Evolutionary conservation across 2,888 invertebrate species (phyloP), one percentile per base, ranked within the genome.

Genomic region (Rugalucina vietnamica): DNA sequence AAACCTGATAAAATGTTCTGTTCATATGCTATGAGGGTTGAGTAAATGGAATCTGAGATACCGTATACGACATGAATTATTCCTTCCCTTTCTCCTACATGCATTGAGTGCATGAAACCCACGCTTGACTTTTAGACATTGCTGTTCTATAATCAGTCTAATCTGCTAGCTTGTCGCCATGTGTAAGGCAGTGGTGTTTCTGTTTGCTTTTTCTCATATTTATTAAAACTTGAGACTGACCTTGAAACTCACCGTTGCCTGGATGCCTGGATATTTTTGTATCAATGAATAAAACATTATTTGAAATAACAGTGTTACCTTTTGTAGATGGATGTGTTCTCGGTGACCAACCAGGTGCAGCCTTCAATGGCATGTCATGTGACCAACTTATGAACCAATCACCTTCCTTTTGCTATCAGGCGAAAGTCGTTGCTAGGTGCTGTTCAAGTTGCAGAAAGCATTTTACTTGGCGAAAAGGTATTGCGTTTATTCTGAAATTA

Each of bases 271-370:
- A 43, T 12, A 12, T 43, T 18, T 43, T 43, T 18, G n/a, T 54
- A n/a, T 18, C 12, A n/a, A 54, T n/a, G n/a, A n/a, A n/a, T n/a
- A n/a, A n/a, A n/a, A n/a, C n/a, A n/a, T n/a, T n/a, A n/a, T n/a
- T n/a, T n/a, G n/a, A n/a, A n/a, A n/a, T n/a, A n/a, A n/a, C n/a
- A n/a, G 50, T 49, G 14, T 49, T n/a, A 14, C n/a, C n/a, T 12
- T 0, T 80, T 79, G 2, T 80, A 91, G 91, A 80, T 39, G 57
- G 77, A 0, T 91, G 91, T 83, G 80, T 87, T 1, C 86, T 90
- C 27, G 91, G 91, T 2, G 91, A 91, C 77, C 91, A 91, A 77
- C 90, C 89, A 2, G 91, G 91, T 0, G 75, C 87, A 24, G 90
- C 90, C 12, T 90, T 89, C 65, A 88, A 89, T 8, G 86, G 86